These are phyloP conservation scores for Tenodera sinensis DNA, from an alignment of 2,888 invertebrate genomes.

Conservation along the genomic window DNA sequence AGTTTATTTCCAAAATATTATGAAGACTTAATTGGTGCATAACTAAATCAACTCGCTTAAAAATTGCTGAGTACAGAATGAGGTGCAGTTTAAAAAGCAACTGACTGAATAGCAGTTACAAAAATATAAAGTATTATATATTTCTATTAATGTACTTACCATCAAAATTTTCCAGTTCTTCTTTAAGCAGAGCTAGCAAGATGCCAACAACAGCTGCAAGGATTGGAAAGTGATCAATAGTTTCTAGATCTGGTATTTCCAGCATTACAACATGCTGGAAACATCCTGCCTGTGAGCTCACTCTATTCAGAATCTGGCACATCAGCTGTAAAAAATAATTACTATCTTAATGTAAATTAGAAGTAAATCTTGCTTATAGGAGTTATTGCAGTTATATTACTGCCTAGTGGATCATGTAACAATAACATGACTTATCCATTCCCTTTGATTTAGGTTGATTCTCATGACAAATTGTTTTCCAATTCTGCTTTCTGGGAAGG, in stretches of 20 bases:
- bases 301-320: slow-evolving; percentile 74
- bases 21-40: too few relatives aligned
- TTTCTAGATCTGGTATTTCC: slow-evolving; percentile 59
- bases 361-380: neutral
- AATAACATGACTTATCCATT: too few relatives aligned
- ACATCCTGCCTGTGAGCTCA: slow-evolving; percentile 67
- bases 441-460: too few relatives aligned
- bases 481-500: too few relatives aligned
- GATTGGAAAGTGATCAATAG: slow-evolving; percentile 65
- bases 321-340: slow-evolving; percentile 52
- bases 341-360: neutral
- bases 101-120: neutral
- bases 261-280: slow-evolving; percentile 62
- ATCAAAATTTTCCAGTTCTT: slow-evolving; percentile 47
- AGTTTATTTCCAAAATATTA: too few relatives aligned
- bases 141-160: slow-evolving; percentile 39
- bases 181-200: slow-evolving; percentile 54
- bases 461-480: too few relatives aligned
- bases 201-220: slow-evolving; percentile 63
- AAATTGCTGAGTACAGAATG: neutral
- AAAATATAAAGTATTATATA: neutral
- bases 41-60: too few relatives aligned
- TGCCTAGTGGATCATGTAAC: too few relatives aligned
- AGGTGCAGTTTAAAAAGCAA: neutral
- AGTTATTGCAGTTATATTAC: too few relatives aligned